Base-by-base conservation (phyloP, 2,113 vertebrate genomes). In the Pollachius pollachius region DNA sequence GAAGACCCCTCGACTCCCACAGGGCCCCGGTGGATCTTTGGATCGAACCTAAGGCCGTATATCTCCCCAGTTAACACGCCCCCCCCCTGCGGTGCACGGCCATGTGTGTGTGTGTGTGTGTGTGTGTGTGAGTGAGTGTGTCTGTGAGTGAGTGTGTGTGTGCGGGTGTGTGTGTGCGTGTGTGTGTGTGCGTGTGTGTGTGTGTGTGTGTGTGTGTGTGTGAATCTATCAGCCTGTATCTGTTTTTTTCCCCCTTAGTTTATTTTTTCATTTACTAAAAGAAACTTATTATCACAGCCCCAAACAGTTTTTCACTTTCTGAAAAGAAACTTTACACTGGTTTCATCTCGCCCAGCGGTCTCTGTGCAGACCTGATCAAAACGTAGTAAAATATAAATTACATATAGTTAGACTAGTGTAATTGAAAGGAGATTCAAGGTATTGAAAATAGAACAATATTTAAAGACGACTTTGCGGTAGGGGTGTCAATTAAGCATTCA, bases 11-110 rank as follows among this genome's bases (percentile, higher is more conserved):
- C 34, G 78, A 79, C 81, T 84, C 76, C 72, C 75, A 19, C 72
- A 81, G 84, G 81, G 21, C 71, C 73, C 69, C 9, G n/a, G 67
- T 54, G 78, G 75, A 81, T 75, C 70, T 81, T 73, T 77, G 79
- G 75, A 85, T 64, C 63, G 65, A 65, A 80, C 67, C 73, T 63
- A 54, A 52, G 54, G 80, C 41, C 64, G 78, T 88, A 85, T 88
- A 85, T 86, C 74, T 81, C 63, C 62, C 27, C 7, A 15, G 79
- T 87, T 87, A 79, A 84, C 77, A 85, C 65, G 67, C 65, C 59
- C 5, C 8, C 8, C 48, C 64, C 82, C 77, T 70, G 69, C 68
- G 71, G 75, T 64, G 60, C 21, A 1, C 19, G 60, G 5, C 3
- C 19, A 18, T 12, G 60, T 15, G 60, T 62, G 60, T 62, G 60